Evolutionary conservation across 2,888 invertebrate species (phyloP).

Genomic region (Phortica okadai): DNA sequence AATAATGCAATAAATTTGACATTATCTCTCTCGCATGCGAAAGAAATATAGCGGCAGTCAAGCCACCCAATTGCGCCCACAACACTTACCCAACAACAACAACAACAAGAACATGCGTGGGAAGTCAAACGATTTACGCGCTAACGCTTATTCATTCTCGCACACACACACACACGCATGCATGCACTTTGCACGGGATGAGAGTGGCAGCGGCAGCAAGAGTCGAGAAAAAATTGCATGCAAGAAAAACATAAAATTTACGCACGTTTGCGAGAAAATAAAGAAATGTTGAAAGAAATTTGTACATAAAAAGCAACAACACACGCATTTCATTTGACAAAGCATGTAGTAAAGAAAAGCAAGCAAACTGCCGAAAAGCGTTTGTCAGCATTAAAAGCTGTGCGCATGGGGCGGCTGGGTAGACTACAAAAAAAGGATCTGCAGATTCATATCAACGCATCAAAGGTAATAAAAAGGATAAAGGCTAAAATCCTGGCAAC

Average conservation of each 20-base stretch:
- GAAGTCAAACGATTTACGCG: conserved; percentile 12
- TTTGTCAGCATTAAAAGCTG: conserved; percentile 20
- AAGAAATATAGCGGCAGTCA: conserved; percentile 3
- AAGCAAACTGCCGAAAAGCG: conserved; percentile 22
- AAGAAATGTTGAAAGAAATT: conserved; percentile 1
- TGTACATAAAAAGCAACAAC: conserved; percentile 4
- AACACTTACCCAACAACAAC: neutral
- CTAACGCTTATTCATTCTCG: neutral
- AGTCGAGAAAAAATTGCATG: conserved; percentile 4
- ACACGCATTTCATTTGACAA: neutral
- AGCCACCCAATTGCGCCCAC: neutral
- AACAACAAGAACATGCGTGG: neutral
- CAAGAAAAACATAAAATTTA: conserved; percentile 17
- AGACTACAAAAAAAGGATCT: neutral
- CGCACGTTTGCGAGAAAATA: conserved; percentile 15
- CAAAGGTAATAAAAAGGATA: conserved; percentile 22
- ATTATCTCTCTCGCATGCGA: conserved; percentile 63
- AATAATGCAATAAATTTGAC: conserved; percentile 72
- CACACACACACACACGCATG: neutral
- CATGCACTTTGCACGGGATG: neutral
- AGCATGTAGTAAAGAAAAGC: neutral
- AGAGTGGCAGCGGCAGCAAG: neutral
- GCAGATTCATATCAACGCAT: neutral
- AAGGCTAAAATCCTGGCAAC: neutral
- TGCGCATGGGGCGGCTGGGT: neutral